Base-by-base conservation (phyloP, 2,888 invertebrate species). In the Harmothoe impar region DNA sequence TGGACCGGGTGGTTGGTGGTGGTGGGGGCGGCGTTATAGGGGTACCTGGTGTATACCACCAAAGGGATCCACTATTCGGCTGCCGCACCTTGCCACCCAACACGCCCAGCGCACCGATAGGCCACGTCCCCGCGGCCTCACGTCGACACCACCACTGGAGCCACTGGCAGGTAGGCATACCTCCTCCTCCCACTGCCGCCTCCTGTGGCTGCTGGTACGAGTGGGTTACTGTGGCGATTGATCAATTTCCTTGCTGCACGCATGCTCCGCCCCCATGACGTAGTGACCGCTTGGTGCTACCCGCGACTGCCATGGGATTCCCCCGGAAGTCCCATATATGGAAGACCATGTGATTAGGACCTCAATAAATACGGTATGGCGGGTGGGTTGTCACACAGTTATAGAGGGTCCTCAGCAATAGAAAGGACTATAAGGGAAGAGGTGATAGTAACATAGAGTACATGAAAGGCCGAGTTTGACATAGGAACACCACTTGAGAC, bases 321-420 rank as follows among this genome's bases (percentile, higher is more conserved):
- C 86, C n/a, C 86, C 86, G 86, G 86, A 86, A 86, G 31, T n/a
- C 23, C 85, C 86, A 86, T 86, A 86, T 86, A 86, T 86, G 86
- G 86, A 10, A 86, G 10, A 29, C 86, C 86, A 86, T 86, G 86
- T 54, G 86, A 86, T 86, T 86, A 86, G 86, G 86, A 25, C 29
- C 86, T 56, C 54, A 31, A 86, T 86, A 86, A 86, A 86, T 86
- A 86, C 86, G 81, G 35, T 43, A 81, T 81, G 81, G 35, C 43
- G 81, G 20, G 81, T 81, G 23, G 81, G 15, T 81, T 81, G 35
- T 15, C 35, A 20, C 33, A 35, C 72, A 29, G 72, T 72, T 72
- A 23, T 72, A 72, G 25, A 25, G 72, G 29, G 72, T 72, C 72
- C 72, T 15, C 72, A 7, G 25, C 72, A 72, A 29, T 72, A 72